Evolutionary conservation across 1,140 invertebrate genomes (phyloP).

Genomic region (Orchesella cincta): DNA sequence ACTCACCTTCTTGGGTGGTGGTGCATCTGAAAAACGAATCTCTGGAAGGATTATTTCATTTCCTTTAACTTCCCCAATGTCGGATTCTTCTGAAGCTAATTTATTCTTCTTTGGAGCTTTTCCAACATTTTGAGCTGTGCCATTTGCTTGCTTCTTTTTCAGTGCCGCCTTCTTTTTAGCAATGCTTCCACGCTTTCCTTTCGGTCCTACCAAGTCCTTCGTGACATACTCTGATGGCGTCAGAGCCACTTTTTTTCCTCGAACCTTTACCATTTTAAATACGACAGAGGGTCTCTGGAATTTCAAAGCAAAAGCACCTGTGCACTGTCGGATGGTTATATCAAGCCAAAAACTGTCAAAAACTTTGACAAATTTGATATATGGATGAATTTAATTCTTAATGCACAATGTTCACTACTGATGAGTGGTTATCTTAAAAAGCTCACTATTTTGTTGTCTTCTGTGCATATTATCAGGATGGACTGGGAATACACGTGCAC

Average conservation of each 20-base stretch:
- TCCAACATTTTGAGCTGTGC: not conserved
- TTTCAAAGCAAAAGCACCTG: too few species aligned
- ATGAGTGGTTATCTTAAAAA: too few species aligned
- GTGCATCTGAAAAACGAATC: not conserved
- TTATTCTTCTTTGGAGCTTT: conserved; percentile 23
- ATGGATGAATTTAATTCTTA: too few species aligned
- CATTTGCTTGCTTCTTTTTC: conserved; percentile 36
- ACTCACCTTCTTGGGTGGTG: conserved; percentile 28
- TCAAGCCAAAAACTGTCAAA: too few species aligned
- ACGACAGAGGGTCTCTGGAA: too few species aligned
- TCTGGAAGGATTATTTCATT: not conserved
- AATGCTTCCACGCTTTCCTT: not conserved
- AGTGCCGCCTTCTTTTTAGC: not conserved
- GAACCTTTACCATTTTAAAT: conserved; percentile 37
- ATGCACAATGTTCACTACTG: too few species aligned
- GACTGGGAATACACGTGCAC: too few species aligned
- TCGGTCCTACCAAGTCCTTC: conserved; percentile 41
- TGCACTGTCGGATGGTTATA: too few species aligned
- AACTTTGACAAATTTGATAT: too few species aligned
- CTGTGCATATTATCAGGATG: too few species aligned
- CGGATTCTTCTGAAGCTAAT: not conserved
- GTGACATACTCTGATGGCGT: conserved; percentile 45
- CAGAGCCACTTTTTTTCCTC: conserved; percentile 34
- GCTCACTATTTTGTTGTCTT: too few species aligned
- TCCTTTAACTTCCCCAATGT: not conserved